phyloP scores from a whole-genome alignment of 1,140 invertebrate species.

The Macrotrachela quadricornifera region DNA sequence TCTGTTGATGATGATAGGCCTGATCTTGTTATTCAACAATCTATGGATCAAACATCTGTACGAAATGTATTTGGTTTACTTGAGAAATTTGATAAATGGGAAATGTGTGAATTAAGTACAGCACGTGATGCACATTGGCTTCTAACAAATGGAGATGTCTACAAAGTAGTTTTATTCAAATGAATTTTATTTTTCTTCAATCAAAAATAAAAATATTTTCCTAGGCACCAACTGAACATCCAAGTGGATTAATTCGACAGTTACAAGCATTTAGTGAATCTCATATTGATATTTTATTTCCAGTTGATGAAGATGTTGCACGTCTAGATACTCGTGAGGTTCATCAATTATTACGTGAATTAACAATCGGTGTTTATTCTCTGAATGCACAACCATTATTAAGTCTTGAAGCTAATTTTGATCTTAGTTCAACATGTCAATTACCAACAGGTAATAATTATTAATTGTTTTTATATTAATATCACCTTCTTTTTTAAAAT shows the following conservation, averaged over 20 bases:
- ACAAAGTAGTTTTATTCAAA: too few relatives aligned
- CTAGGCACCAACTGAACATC: constrained; percentile 20
- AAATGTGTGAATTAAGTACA: constrained; percentile 20
- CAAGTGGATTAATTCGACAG: constrained; percentile 18
- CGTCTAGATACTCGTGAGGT: constrained; percentile 12
- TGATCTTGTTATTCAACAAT: too few relatives aligned
- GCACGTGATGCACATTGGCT: constrained; percentile 21
- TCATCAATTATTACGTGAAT: constrained; percentile 26
- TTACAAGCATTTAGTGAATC: constrained; percentile 13
- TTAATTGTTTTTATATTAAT: too few relatives aligned
- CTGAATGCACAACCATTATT: constrained; percentile 26
- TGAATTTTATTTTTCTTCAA: too few relatives aligned
- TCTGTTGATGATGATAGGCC: too few relatives aligned
- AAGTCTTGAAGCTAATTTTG: constrained; percentile 23
- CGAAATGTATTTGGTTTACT: constrained; percentile 15
- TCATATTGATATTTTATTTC: constrained; percentile 10
- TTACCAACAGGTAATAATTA: constrained; percentile 15
- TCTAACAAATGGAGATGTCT: constrained; percentile 22
- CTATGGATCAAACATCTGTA: background rate
- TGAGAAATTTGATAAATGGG: constrained; percentile 25
- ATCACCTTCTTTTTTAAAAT: too few relatives aligned
- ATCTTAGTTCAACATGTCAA: constrained; percentile 21
- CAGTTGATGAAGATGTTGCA: constrained; percentile 7
- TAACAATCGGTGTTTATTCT: constrained; percentile 26
- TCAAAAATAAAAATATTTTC: too few relatives aligned